Evolutionary conservation across 2,888 invertebrate genomes (phyloP).

Genomic region (Drosophila paracracens): DNA sequence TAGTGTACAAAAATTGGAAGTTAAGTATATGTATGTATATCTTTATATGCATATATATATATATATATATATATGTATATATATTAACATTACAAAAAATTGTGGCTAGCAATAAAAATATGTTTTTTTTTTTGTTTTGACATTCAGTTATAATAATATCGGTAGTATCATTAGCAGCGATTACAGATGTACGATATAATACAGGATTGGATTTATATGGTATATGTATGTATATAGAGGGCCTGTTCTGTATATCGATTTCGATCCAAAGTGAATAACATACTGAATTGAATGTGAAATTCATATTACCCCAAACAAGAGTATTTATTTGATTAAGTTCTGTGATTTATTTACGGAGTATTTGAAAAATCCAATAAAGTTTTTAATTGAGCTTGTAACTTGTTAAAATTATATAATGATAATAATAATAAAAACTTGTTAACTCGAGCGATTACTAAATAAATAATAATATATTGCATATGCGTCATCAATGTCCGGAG

Average conservation of each 20-base stretch:
- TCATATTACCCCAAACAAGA: not conserved
- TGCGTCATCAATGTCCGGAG: not conserved
- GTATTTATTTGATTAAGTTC: not conserved
- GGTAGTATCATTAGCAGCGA: conserved; percentile 59
- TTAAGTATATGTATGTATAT: conserved; percentile 41
- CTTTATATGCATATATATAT: conserved; percentile 24
- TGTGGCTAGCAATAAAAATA: conserved; percentile 77
- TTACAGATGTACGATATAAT: conserved; percentile 36
- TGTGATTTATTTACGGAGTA: not conserved
- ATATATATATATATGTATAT: not conserved
- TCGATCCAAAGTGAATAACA: not conserved
- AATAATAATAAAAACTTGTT: not conserved
- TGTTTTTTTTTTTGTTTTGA: conserved; percentile 30
- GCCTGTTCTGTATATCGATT: conserved; percentile 11
- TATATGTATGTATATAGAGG: conserved; percentile 12
- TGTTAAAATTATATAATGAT: not conserved
- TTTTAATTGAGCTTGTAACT: not conserved
- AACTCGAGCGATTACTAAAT: not conserved
- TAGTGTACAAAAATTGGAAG: conserved; percentile 78
- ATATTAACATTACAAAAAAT: conserved; percentile 65
- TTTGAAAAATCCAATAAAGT: not conserved
- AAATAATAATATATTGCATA: not conserved
- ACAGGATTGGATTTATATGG: conserved; percentile 27
- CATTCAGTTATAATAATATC: conserved; percentile 64
- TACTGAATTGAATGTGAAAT: not conserved